phyloP scores from a whole-genome alignment of 2,797 vertebrate species.

The Dermochelys coriacea region DNA sequence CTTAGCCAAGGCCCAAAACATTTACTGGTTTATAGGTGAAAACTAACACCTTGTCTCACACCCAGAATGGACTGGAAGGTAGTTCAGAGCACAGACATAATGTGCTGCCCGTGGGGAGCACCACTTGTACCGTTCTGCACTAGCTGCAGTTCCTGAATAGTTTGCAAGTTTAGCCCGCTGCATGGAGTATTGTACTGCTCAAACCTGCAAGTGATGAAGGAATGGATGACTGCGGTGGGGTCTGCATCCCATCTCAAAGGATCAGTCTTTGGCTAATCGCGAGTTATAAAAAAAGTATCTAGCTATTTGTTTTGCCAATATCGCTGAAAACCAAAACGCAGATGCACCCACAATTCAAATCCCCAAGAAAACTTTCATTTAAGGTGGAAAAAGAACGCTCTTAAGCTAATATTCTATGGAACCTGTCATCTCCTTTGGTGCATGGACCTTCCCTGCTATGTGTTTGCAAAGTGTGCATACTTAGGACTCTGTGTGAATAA shows the following conservation, averaged over 20 bases:
- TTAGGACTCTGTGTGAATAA: background rate
- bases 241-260: too few species aligned
- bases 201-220: background rate
- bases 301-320: background rate
- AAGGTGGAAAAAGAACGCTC: background rate
- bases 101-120: background rate
- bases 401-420: rapidly evolving
- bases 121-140: too few species aligned
- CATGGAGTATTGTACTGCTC: background rate
- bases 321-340: background rate
- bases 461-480: background rate
- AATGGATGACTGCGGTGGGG: background rate
- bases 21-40: background rate
- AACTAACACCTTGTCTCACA: background rate
- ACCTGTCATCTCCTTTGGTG: background rate
- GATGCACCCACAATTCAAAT: background rate
- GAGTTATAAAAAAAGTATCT: background rate
- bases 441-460: rapidly evolving
- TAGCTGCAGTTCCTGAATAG: too few species aligned
- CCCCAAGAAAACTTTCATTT: background rate
- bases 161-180: too few species aligned
- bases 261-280: too few species aligned
- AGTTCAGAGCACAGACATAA: background rate
- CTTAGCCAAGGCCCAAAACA: too few species aligned
- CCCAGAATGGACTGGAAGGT: background rate